phyloP scores from a whole-genome alignment of 2,888 invertebrate species.

The Spialia ferax region DNA sequence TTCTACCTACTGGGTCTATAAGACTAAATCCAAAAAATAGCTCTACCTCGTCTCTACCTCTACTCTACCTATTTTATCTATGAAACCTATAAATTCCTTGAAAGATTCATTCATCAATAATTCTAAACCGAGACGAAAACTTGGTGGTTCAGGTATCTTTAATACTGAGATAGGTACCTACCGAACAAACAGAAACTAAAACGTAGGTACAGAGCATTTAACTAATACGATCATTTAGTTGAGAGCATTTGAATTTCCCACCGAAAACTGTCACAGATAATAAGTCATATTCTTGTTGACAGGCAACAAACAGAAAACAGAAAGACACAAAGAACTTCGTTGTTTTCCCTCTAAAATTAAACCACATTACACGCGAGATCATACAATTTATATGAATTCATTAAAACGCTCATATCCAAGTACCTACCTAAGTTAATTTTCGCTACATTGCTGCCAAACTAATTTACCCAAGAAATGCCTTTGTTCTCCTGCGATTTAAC shows the following conservation, averaged over 20 bases:
- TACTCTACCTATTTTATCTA: too few relatives aligned
- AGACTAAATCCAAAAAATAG: too few relatives aligned
- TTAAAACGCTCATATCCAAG: slow-evolving; percentile 8
- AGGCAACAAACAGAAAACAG: slow-evolving; percentile 2
- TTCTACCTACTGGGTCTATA: too few relatives aligned
- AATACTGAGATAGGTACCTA: too few relatives aligned
- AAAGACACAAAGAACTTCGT: slow-evolving; percentile 17
- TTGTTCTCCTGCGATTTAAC: slow-evolving; percentile 13
- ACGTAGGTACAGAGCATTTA: too few relatives aligned
- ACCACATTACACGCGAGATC: slow-evolving; percentile 4
- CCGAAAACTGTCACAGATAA: slow-evolving; percentile 23
- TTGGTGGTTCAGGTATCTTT: too few relatives aligned
- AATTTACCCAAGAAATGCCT: slow-evolving; percentile 7
- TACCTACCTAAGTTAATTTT: slow-evolving; percentile 18
- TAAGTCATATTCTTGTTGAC: slow-evolving; percentile 17
- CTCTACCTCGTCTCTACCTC: too few relatives aligned
- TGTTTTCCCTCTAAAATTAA: slow-evolving; percentile 18
- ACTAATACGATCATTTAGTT: too few relatives aligned
- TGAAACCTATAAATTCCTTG: too few relatives aligned
- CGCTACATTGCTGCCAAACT: slow-evolving; percentile 17
- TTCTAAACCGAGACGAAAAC: too few relatives aligned
- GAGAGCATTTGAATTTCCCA: slow-evolving; percentile 13
- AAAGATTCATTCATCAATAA: too few relatives aligned
- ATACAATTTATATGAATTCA: slow-evolving; percentile 12
- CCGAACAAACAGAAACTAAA: too few relatives aligned